Evolutionary conservation across 2,888 invertebrate genomes (phyloP).

Genomic region (Tenthredo distinguenda): DNA sequence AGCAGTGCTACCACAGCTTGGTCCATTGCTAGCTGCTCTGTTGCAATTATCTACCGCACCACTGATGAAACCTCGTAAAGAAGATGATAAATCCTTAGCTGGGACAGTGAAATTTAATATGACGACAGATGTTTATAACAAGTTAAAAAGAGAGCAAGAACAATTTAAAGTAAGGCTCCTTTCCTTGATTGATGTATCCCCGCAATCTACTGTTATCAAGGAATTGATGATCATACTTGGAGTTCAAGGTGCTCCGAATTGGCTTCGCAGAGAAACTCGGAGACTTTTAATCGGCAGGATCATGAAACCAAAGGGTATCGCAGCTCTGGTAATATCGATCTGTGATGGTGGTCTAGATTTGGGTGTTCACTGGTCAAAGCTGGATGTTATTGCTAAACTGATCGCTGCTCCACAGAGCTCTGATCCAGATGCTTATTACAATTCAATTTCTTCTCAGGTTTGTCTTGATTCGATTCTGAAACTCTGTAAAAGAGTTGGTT

Average conservation of each 20-base stretch:
- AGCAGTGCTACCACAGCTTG: slow-evolving; percentile 66
- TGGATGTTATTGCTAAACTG: slow-evolving; percentile 84
- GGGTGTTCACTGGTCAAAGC: slow-evolving; percentile 84
- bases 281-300: slow-evolving; percentile 83
- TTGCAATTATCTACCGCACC: slow-evolving; percentile 86
- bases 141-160: slow-evolving; percentile 79
- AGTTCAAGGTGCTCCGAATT: slow-evolving; percentile 80
- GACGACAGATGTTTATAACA: slow-evolving; percentile 81
- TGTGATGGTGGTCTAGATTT: slow-evolving; percentile 81
- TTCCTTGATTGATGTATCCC: slow-evolving; percentile 80
- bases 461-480: background rate
- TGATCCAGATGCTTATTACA: slow-evolving; percentile 79
- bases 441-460: slow-evolving; percentile 76
- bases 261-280: slow-evolving; percentile 83
- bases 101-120: slow-evolving; percentile 76
- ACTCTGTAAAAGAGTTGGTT: slow-evolving; percentile 18
- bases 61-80: slow-evolving; percentile 80
- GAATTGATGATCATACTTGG: slow-evolving; percentile 86
- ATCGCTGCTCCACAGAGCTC: slow-evolving; percentile 79
- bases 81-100: background rate
- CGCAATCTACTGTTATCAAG: slow-evolving; percentile 83
- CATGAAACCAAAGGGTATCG: slow-evolving; percentile 82
- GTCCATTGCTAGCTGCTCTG: slow-evolving; percentile 82
- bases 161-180: slow-evolving; percentile 80
- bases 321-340: slow-evolving; percentile 83